A percentile compares a stretch with the other conserved stretches of the same genome.
Evolutionary conservation across 2,113 vertebrate genomes (phyloP).

Genomic region (Chionis minor): DNA sequence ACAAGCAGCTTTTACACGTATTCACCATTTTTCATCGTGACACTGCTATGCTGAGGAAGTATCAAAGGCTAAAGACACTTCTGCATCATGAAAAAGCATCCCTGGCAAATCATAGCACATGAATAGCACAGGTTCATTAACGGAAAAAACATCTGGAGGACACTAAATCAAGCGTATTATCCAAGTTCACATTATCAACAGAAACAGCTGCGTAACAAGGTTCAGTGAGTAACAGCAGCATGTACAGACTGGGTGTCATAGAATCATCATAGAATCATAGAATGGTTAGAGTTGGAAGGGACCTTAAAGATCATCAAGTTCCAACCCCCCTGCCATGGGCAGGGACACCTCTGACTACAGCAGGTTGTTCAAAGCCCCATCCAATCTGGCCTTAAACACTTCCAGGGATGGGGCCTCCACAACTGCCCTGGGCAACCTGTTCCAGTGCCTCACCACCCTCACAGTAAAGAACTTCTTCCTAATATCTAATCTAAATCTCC

Average conservation of each 20-base stretch:
- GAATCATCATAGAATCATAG: too few species aligned
- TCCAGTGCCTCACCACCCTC: too few species aligned
- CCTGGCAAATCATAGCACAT: neutral
- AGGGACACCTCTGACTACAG: too few species aligned
- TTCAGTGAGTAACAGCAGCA: neutral
- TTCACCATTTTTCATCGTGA: neutral
- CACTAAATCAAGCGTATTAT: neutral
- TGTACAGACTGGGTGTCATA: neutral
- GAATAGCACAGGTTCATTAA: neutral
- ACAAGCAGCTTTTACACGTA: neutral
- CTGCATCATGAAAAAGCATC: neutral
- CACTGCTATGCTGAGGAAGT: neutral
- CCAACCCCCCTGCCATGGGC: too few species aligned
- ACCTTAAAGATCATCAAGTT: too few species aligned
- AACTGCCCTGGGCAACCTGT: too few species aligned
- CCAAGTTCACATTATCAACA: neutral
- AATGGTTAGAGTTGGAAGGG: too few species aligned
- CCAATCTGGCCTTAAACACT: too few species aligned
- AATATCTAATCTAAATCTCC: too few species aligned
- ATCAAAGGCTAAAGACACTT: neutral
- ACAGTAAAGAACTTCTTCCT: too few species aligned
- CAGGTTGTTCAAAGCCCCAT: too few species aligned
- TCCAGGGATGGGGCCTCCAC: too few species aligned
- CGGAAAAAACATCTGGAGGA: neutral
- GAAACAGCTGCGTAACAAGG: neutral